phyloP scores from a whole-genome alignment of 2,113 vertebrate genomes.

The Capra hircus region DNA sequence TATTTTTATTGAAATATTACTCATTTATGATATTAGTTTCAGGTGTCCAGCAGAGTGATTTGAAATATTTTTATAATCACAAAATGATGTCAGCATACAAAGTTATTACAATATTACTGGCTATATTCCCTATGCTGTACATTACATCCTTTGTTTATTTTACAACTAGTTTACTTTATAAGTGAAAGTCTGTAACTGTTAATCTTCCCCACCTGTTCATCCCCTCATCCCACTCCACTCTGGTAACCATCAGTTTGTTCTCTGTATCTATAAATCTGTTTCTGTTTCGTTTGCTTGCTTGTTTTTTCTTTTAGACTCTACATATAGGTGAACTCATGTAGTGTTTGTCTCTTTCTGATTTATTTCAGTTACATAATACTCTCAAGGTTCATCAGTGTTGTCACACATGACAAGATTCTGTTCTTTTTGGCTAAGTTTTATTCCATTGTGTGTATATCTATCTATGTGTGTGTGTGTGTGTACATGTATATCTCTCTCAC shows the following conservation, averaged over 20 bases:
- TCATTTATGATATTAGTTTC: not conserved
- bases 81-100: not conserved
- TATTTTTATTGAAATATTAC: not conserved
- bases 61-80: not conserved
- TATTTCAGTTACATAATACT: not conserved
- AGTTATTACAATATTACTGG: not conserved
- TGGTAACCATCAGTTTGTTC: not conserved
- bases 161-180: not conserved
- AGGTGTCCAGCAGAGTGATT: not conserved
- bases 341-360: not conserved
- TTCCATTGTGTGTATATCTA: not conserved
- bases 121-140: not conserved
- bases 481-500: not conserved
- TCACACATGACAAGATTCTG: not conserved
- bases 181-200: not conserved
- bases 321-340: not conserved
- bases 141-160: not conserved
- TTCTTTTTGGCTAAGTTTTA: not conserved
- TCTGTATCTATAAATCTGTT: not conserved
- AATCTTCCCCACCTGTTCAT: not conserved
- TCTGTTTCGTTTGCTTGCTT: not conserved
- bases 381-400: not conserved
- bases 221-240: not conserved
- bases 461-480: accelerated
- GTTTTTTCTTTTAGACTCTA: not conserved